Conservation (phyloP, 37 sponge, comb jelly and placozoan species). For the Bolinopsis microptera region DNA sequence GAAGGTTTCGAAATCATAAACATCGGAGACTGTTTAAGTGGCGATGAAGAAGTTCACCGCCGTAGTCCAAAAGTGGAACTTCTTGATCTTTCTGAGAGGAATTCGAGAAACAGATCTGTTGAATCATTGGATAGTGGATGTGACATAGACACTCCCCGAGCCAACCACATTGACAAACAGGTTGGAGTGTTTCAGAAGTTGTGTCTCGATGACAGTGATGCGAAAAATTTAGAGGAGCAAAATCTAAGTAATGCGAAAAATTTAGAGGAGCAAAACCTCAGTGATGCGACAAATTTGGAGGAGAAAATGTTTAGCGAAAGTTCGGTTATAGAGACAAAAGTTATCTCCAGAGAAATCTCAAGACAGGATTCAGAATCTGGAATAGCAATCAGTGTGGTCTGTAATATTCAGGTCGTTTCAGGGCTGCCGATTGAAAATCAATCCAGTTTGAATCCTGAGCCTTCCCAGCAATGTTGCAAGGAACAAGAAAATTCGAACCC, state of each 20-base stretch:
- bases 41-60: neutral
- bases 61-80: neutral
- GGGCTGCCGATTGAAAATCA: neutral
- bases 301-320: neutral
- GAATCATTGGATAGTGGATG: slow-evolving; percentile 6
- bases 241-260: neutral
- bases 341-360: neutral
- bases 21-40: neutral
- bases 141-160: neutral
- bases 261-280: neutral
- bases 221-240: neutral
- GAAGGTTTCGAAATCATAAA: slow-evolving; percentile 25
- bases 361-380: neutral
- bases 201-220: neutral
- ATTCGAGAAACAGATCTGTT: neutral
- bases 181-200: neutral
- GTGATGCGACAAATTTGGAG: neutral
- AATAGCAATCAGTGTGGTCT: neutral
- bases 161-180: neutral
- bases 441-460: neutral
- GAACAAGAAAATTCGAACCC: neutral
- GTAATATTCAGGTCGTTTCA: neutral
- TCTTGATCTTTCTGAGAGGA: neutral
- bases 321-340: neutral
- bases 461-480: neutral